A percentile compares a stretch with the other conserved stretches of the same genome.
Conservation (phyloP, 2,888 invertebrate genomes). For the Luffia ferchaultella region DNA sequence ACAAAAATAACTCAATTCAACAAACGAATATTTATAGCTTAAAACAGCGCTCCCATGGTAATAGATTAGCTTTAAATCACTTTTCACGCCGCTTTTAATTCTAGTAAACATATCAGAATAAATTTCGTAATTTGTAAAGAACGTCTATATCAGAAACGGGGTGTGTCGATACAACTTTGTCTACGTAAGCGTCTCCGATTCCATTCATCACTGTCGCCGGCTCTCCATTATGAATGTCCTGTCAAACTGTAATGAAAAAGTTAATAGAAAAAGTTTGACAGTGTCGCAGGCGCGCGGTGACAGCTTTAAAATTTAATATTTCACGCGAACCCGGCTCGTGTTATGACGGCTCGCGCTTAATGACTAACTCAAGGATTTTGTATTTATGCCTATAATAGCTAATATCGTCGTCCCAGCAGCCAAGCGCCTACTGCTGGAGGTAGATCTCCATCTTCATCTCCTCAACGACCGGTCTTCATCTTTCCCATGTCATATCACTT, state of each 20-base stretch:
- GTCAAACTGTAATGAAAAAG: slow-evolving; percentile 56
- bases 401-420: no score
- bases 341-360: neutral
- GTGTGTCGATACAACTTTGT: neutral
- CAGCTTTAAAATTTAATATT: slow-evolving; percentile 53
- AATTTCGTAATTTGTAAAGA: neutral
- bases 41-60: no score
- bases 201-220: slow-evolving; percentile 46
- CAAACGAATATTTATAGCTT: no score
- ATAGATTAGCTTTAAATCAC: neutral
- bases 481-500: no score
- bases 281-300: slow-evolving; percentile 35
- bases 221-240: slow-evolving; percentile 48
- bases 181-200: neutral
- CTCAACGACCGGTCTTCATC: no score
- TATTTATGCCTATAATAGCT: no score
- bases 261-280: slow-evolving; percentile 62
- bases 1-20: no score
- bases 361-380: neutral
- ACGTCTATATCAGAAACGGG: neutral
- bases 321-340: neutral
- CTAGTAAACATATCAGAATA: neutral
- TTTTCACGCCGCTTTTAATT: neutral
- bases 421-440: no score
- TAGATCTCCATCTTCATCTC: no score